phyloP scores from a whole-genome alignment of 2,113 vertebrate species.

The Callipepla squamata region DNA sequence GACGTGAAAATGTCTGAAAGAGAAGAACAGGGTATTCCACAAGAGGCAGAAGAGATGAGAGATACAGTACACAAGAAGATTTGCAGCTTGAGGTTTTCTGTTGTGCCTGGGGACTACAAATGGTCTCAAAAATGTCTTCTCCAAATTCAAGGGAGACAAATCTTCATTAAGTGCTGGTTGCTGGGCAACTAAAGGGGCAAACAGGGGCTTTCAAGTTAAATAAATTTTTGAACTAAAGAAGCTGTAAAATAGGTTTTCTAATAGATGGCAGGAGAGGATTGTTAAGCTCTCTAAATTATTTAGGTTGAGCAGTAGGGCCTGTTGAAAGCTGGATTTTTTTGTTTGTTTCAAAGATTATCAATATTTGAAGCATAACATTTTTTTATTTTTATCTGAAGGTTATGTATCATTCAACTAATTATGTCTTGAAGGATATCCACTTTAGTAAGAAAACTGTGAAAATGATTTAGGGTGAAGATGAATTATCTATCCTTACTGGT shows the following conservation, averaged over 20 bases:
- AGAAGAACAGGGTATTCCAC: neutral
- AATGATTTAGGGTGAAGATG: neutral
- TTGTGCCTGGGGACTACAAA: neutral
- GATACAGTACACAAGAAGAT: neutral
- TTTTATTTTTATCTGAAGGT: neutral
- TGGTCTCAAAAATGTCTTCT: neutral
- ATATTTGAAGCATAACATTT: neutral
- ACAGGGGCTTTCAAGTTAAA: neutral
- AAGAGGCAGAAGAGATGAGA: neutral
- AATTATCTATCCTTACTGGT: neutral
- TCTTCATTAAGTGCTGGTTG: neutral
- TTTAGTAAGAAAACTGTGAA: neutral
- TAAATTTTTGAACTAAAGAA: neutral
- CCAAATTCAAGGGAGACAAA: neutral
- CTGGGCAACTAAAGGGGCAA: neutral
- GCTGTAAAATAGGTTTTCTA: neutral
- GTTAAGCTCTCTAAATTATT: neutral
- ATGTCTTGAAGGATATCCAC: neutral
- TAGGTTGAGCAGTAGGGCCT: neutral
- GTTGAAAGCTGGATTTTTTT: neutral
- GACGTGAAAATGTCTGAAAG: neutral
- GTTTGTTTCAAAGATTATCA: neutral
- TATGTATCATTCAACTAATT: neutral
- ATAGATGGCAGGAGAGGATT: neutral
- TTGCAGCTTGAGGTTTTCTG: neutral